phyloP scores from a whole-genome alignment of 2,888 invertebrate genomes.

The Andrena camellia region DNA sequence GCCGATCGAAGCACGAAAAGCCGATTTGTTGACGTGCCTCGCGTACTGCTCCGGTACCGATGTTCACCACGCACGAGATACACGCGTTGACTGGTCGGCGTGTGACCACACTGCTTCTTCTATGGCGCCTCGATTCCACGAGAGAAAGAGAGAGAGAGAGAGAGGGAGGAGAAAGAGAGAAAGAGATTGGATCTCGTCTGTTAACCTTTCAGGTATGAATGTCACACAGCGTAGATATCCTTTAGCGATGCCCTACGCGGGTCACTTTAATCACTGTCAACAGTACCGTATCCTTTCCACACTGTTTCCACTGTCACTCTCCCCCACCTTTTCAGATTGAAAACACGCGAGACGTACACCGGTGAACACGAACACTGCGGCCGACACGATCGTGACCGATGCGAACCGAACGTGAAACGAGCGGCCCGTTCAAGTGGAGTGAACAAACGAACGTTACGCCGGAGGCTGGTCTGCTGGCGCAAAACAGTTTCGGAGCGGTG shows the following conservation, averaged over 20 bases:
- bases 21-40: constrained; percentile 11
- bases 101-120: constrained; percentile 5
- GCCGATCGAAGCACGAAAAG: constrained; percentile 39
- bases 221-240: constrained; percentile 45
- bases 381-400: constrained; percentile 66
- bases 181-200: background rate
- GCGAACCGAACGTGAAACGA: constrained; percentile 57
- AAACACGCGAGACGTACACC: constrained; percentile 58
- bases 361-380: constrained; percentile 51
- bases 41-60: constrained; percentile 1
- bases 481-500: constrained; percentile 8
- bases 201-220: constrained; percentile 20
- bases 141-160: background rate
- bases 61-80: constrained; percentile 15
- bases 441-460: constrained; percentile 37
- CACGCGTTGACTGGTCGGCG: constrained; percentile 13
- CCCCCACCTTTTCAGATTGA: constrained; percentile 24
- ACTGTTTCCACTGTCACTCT: constrained; percentile 45
- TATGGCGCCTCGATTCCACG: background rate
- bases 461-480: constrained; percentile 15
- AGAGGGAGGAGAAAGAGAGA: background rate
- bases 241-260: constrained; percentile 12
- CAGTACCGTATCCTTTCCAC: constrained; percentile 30
- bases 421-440: constrained; percentile 56
- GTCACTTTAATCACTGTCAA: constrained; percentile 61